Percentiles rank a stretch among this genome's conserved stretches.
Evolutionary conservation across 2,797 vertebrate genomes (phyloP).

Genomic region (Pangasius larnaudii): DNA sequence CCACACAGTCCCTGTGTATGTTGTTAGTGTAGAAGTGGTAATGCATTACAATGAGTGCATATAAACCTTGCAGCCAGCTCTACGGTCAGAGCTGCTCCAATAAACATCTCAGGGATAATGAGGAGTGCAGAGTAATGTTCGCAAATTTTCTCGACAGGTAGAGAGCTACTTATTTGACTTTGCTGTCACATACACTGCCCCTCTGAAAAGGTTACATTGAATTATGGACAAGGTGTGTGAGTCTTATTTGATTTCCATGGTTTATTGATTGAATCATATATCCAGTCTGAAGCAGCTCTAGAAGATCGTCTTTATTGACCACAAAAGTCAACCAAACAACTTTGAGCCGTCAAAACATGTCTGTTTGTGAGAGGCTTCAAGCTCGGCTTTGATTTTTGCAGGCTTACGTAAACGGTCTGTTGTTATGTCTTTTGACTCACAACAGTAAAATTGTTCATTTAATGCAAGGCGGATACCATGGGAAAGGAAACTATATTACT

Average conservation of each 20-base stretch:
- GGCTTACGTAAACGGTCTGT: neutral
- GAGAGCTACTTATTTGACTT: slow-evolving; percentile 30
- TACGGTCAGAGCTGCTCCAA: neutral
- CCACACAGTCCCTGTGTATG: neutral
- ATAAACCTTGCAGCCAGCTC: neutral
- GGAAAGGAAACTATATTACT: neutral
- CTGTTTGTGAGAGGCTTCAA: neutral
- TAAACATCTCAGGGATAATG: slow-evolving; percentile 24
- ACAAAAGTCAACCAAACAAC: neutral
- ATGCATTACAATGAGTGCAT: neutral
- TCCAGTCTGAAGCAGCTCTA: slow-evolving; percentile 9
- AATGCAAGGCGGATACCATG: neutral
- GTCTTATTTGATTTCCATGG: slow-evolving; percentile 38
- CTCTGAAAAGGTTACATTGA: slow-evolving; percentile 38
- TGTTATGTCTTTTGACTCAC: neutral
- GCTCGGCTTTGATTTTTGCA: neutral
- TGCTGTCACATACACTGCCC: slow-evolving; percentile 2
- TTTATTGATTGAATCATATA: slow-evolving; percentile 17
- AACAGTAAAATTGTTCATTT: neutral
- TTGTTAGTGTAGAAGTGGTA: no score
- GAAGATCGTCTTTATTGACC: slow-evolving; percentile 4
- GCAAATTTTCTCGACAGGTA: slow-evolving; percentile 20
- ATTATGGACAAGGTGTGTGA: slow-evolving; percentile 23
- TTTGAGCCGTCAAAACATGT: slow-evolving; percentile 7
- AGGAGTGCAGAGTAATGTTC: slow-evolving; percentile 2